A percentile compares a stretch with the other conserved stretches of the same genome.
Evolutionary conservation across 2,797 vertebrate genomes (phyloP).

Genomic region (Adrianichthys oophorus): DNA sequence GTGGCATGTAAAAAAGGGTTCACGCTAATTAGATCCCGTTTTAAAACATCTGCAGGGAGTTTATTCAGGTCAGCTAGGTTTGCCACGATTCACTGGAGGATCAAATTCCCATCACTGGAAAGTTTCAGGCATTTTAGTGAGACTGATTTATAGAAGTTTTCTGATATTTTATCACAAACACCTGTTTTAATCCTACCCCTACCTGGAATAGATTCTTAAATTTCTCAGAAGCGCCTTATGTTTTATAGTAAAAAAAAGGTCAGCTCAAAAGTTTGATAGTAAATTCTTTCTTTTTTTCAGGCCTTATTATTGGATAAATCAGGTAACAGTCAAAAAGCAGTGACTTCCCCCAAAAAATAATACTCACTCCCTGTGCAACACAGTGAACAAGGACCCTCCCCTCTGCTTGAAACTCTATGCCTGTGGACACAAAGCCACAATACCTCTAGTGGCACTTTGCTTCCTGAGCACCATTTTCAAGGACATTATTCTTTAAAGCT

Average conservation of each 20-base stretch:
- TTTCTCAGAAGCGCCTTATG: too few relatives aligned
- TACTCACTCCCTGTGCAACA: conserved; percentile 32
- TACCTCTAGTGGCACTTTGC: conserved; percentile 59
- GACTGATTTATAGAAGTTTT: conserved; percentile 16
- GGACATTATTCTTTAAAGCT: conserved; percentile 5
- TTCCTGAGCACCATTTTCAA: background rate
- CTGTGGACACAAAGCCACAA: conserved; percentile 51
- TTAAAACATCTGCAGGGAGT: conserved; percentile 33
- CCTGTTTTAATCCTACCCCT: conserved; percentile 1
- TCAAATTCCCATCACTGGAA: conserved; percentile 22
- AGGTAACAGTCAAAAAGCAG: conserved; percentile 6
- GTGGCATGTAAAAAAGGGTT: conserved; percentile 21
- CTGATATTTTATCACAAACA: conserved; percentile 20
- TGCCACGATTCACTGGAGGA: conserved; percentile 14
- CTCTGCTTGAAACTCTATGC: conserved; percentile 67
- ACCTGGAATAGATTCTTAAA: background rate
- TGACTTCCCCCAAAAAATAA: conserved; percentile 44
- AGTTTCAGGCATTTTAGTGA: conserved; percentile 23
- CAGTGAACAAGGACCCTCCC: conserved; percentile 60
- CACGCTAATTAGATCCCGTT: conserved; percentile 27
- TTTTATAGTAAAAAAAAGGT: too few relatives aligned
- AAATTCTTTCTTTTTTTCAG: too few relatives aligned
- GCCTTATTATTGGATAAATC: conserved; percentile 10
- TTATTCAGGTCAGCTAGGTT: conserved; percentile 14
- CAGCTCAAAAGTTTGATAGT: too few relatives aligned